Percentiles rank a stretch among this genome's conserved stretches.
Conservation (phyloP, 2,113 vertebrate species). For the Alethe castanea region DNA sequence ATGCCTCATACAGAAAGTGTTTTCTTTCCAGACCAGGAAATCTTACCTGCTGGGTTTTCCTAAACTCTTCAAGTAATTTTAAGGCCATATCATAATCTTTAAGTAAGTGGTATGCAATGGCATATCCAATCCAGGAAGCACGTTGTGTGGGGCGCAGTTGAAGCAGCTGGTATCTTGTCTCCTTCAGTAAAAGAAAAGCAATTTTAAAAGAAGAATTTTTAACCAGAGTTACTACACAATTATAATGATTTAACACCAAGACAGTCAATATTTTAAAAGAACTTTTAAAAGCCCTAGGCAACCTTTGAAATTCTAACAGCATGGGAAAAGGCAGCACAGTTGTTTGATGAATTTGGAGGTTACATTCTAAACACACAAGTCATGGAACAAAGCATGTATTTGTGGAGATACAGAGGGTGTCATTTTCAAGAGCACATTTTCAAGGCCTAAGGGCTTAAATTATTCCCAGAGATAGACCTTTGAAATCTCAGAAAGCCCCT, state of each 20-base stretch:
- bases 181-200: slow-evolving; percentile 52
- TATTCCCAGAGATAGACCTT: background rate
- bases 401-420: background rate
- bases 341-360: background rate
- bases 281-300: background rate
- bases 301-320: background rate
- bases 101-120: slow-evolving; percentile 78
- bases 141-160: slow-evolving; percentile 77
- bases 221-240: background rate
- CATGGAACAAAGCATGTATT: background rate
- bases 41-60: slow-evolving; percentile 81
- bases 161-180: slow-evolving; percentile 78
- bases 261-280: background rate
- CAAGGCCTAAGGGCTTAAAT: background rate
- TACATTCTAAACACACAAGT: background rate
- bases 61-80: slow-evolving; percentile 80
- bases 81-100: slow-evolving; percentile 82
- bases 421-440: background rate
- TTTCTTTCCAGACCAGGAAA: background rate
- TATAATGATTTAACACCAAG: background rate
- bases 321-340: background rate
- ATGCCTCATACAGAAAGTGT: background rate
- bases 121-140: slow-evolving; percentile 82
- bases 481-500: background rate
- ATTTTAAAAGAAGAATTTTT: background rate